These are phyloP conservation scores for Tauraco erythrolophus DNA, from an alignment of 2,113 vertebrate species.

Conservation along the genomic window DNA sequence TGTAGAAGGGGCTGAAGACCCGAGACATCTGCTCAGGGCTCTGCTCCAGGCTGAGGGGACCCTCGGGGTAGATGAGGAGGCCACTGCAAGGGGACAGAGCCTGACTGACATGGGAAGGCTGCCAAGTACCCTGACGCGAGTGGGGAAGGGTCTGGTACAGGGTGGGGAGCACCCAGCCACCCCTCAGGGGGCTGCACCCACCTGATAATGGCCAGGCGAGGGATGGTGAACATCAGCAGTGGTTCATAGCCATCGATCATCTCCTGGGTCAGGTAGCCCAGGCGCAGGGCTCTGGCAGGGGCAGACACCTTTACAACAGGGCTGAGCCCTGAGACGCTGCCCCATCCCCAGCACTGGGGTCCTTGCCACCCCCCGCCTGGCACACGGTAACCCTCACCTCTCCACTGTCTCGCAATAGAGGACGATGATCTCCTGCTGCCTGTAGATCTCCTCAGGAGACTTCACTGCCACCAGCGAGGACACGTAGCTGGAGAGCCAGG, in stretches of 20 bases:
- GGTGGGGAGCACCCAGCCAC: background rate
- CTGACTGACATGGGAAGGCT: rapidly evolving
- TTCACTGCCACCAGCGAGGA: slow-evolving; percentile 74
- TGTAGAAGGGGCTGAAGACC: slow-evolving; percentile 79
- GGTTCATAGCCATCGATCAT: slow-evolving; percentile 81
- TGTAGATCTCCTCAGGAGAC: slow-evolving; percentile 75
- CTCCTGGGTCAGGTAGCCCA: slow-evolving; percentile 79
- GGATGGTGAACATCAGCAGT: slow-evolving; percentile 81
- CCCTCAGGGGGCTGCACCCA: background rate
- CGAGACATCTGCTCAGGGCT: slow-evolving; percentile 74
- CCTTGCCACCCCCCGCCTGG: background rate
- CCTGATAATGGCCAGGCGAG: slow-evolving; percentile 80
- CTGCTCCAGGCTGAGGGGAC: slow-evolving; percentile 74
- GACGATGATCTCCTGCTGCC: slow-evolving; percentile 78
- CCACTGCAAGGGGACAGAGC: slow-evolving; percentile 50
- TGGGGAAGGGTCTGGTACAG: background rate
- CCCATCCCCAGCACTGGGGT: background rate
- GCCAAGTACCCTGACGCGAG: background rate
- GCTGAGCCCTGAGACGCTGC: rapidly evolving
- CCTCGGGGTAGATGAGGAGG: slow-evolving; percentile 79
- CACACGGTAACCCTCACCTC: slow-evolving; percentile 34
- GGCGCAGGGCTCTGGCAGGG: slow-evolving; percentile 65
- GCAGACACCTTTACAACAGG: background rate
- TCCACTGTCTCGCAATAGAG: slow-evolving; percentile 80
- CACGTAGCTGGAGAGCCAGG: slow-evolving; percentile 63